These are phyloP conservation scores for Pangasius mekongensis DNA, from an alignment of 2,797 vertebrate genomes.

Conservation along the genomic window DNA sequence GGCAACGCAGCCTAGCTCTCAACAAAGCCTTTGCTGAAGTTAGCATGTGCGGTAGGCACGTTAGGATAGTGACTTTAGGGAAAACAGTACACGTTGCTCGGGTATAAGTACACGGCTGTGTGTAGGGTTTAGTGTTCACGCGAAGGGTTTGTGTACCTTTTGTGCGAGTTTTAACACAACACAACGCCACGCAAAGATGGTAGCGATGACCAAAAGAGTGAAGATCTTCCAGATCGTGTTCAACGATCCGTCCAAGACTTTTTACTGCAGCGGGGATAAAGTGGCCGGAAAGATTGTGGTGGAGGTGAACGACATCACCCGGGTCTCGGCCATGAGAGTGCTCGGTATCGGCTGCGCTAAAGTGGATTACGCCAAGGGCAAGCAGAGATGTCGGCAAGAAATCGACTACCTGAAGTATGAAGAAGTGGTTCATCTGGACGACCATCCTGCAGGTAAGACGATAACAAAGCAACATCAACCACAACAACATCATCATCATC, in stretches of 20 bases:
- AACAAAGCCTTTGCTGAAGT: neutral
- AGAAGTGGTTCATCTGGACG: slow-evolving; percentile 78
- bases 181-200: slow-evolving; percentile 75
- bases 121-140: neutral
- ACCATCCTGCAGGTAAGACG: slow-evolving; percentile 82
- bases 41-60: neutral
- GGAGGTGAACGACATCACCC: slow-evolving; percentile 84
- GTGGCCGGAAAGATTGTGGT: slow-evolving; percentile 82
- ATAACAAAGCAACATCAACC: too few species aligned
- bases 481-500: neutral
- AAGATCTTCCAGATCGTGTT: slow-evolving; percentile 82
- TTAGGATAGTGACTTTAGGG: neutral
- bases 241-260: slow-evolving; percentile 80
- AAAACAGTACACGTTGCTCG: neutral
- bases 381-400: slow-evolving; percentile 86
- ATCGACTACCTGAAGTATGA: slow-evolving; percentile 86
- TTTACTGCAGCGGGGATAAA: slow-evolving; percentile 87
- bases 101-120: neutral
- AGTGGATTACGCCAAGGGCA: slow-evolving; percentile 89
- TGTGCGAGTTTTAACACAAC: too few species aligned
- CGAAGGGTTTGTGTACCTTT: neutral
- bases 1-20: neutral
- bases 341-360: slow-evolving; percentile 84
- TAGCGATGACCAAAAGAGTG: slow-evolving; percentile 84
- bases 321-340: slow-evolving; percentile 77